Evolutionary conservation across 2,888 invertebrate species (phyloP).

Genomic region (Caenorhabditis wallacei): DNA sequence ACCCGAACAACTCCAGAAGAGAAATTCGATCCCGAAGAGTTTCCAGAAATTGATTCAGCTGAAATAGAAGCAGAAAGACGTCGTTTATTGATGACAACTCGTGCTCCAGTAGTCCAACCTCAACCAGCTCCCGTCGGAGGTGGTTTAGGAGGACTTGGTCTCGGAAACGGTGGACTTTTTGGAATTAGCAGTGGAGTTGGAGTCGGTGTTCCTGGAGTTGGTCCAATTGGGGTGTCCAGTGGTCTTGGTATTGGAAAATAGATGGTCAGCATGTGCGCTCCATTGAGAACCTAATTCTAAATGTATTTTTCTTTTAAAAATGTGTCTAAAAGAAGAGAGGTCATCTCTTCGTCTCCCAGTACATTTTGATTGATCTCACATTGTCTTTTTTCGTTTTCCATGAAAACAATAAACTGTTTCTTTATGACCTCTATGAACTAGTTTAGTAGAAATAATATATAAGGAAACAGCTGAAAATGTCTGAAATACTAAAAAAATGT

Average conservation of each 20-base stretch:
- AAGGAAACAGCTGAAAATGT: too few relatives aligned
- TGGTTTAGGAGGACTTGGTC: constrained; percentile 68
- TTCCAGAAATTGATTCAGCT: constrained; percentile 64
- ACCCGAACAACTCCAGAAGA: constrained; percentile 18
- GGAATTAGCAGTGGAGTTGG: constrained; percentile 73
- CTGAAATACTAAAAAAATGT: not conserved
- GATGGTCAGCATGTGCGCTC: too few relatives aligned
- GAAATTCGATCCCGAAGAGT: constrained; percentile 61
- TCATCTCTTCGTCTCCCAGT: not conserved
- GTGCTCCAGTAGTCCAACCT: constrained; percentile 26
- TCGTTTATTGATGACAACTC: constrained; percentile 7
- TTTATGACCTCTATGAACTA: not conserved
- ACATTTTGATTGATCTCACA: constrained; percentile 43
- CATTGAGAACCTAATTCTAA: too few relatives aligned
- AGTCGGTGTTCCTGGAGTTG: constrained; percentile 70
- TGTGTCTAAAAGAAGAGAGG: too few relatives aligned
- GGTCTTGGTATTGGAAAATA: constrained; percentile 73
- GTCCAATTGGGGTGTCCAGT: constrained; percentile 69
- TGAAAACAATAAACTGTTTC: constrained; percentile 33
- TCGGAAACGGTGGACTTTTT: constrained; percentile 67
- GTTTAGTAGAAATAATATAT: not conserved
- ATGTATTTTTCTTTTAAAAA: too few relatives aligned
- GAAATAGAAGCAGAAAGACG: constrained; percentile 59
- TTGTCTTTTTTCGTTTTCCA: constrained; percentile 23
- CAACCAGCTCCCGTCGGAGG: constrained; percentile 29